Evolutionary conservation across 2,113 vertebrate genomes (phyloP).

Genomic region (Aramus guarauna): DNA sequence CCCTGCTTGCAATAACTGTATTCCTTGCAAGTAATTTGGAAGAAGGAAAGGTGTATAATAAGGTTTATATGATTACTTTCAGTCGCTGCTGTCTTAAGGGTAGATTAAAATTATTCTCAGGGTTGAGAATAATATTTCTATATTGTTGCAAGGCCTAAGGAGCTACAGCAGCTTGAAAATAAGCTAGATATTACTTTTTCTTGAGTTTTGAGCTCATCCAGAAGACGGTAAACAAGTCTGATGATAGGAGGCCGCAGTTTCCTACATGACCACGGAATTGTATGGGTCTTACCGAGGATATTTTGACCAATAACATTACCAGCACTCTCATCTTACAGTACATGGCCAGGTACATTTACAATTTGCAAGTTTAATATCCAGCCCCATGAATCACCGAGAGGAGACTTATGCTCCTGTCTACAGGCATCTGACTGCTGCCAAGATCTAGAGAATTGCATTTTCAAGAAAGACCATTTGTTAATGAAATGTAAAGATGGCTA

Average conservation of each 20-base stretch:
- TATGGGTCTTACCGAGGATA: accelerated
- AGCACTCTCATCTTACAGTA: not conserved
- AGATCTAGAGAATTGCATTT: not conserved
- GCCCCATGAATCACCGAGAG: not conserved
- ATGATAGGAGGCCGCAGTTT: not conserved
- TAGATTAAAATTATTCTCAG: not conserved
- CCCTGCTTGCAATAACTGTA: not conserved
- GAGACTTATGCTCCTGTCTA: not conserved
- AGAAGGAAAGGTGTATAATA: not conserved
- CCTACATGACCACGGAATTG: not conserved
- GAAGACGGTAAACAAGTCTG: not conserved
- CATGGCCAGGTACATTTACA: not conserved
- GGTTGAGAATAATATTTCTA: not conserved
- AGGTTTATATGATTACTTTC: not conserved
- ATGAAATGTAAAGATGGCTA: not conserved
- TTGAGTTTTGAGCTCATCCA: not conserved
- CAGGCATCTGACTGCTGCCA: not conserved
- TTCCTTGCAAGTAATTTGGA: not conserved
- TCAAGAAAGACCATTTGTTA: not conserved
- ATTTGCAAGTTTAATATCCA: not conserved
- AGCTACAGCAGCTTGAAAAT: not conserved
- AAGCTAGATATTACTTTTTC: constrained; percentile 17
- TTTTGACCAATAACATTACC: not conserved
- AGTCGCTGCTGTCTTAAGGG: not conserved
- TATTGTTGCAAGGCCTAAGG: not conserved